Evolutionary conservation across 1,140 invertebrate genomes (phyloP).

Genomic region (Trichonephila clavata): DNA sequence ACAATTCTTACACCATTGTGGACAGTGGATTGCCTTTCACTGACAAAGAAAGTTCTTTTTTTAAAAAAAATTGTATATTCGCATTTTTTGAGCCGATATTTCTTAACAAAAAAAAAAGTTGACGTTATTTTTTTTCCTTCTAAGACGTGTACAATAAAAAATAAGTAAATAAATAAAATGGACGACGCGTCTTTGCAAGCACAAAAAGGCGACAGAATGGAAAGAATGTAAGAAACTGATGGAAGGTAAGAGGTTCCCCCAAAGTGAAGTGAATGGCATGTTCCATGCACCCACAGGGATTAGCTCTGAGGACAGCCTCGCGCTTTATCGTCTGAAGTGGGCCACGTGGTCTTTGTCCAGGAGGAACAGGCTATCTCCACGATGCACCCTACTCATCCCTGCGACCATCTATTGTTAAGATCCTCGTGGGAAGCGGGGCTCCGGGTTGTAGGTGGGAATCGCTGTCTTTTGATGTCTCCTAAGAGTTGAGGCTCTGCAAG

Average conservation of each 20-base stretch:
- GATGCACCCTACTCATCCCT: not conserved
- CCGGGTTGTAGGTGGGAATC: slow-evolving; percentile 15
- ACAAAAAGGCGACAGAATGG: not conserved
- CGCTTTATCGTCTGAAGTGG: slow-evolving; percentile 61
- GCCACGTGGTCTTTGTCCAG: slow-evolving; percentile 71
- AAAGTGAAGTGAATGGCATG: not conserved
- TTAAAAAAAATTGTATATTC: too few species aligned
- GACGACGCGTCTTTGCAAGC: not conserved
- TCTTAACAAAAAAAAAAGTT: too few species aligned
- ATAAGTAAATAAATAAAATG: not conserved
- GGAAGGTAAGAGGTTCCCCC: not conserved
- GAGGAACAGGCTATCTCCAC: not conserved
- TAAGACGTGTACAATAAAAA: not conserved
- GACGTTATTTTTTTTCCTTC: not conserved
- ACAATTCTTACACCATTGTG: too few species aligned
- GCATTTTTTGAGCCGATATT: too few species aligned
- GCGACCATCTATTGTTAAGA: slow-evolving; percentile 48
- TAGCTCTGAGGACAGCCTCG: slow-evolving; percentile 42
- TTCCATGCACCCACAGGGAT: slow-evolving; percentile 30
- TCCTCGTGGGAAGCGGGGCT: slow-evolving; percentile 31
- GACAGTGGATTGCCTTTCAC: too few species aligned
- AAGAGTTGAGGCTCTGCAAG: not conserved
- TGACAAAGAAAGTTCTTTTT: too few species aligned
- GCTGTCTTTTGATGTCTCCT: slow-evolving; percentile 27
- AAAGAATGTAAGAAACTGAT: not conserved